Base-by-base conservation (phyloP, 2,797 vertebrate genomes). In the Helarctos malayanus region DNA sequence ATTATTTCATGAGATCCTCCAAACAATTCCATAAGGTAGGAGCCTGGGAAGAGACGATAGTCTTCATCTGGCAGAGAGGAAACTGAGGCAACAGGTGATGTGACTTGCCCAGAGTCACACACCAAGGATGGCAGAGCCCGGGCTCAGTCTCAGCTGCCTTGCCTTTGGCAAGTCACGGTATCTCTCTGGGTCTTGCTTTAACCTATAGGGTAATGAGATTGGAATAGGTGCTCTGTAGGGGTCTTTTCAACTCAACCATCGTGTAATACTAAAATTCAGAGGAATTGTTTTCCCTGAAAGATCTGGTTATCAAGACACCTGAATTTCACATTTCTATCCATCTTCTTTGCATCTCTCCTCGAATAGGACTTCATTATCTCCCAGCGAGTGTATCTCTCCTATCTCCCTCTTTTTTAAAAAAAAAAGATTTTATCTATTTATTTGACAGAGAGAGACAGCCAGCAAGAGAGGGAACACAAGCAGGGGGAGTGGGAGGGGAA, bases 251-350 rank as follows among this genome's bases (percentile, higher is more conserved):
- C 57, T n/a, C 38, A 35, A 61, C 52, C 38, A 75, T 89, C 68
- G 57, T 75, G 38, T 63, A 49, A 78, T 14, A 71, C 14, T 71
- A 61, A 61, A 93, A 82, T 87, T 54, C 49, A 57, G 94, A 93
- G 61, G 41, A 92, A 63, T 80, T 52, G 19, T 75, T 89, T 84
- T 65, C n/a, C 29, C 63, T 80, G 65, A 78, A 95, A 82, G 21
- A 84, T 73, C 41, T 81, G 59, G 12, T 29, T 73, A 91, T 61
- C 54, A 71, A 73, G 12, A 35, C 89, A 85, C 25, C 63, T 49
- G 57, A 84, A 49, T 54, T 89, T 75, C 68, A 63, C 27, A 56
- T n/a, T 57, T 73, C 82, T 25, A 79, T 35, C 82, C 18, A 38
- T 35, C 54, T 91, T 65, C 87, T 71, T 59, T 95, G 69, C 19